These are phyloP conservation scores for Teinopalpus imperialis DNA, from an alignment of 2,888 invertebrate genomes.

Conservation along the genomic window DNA sequence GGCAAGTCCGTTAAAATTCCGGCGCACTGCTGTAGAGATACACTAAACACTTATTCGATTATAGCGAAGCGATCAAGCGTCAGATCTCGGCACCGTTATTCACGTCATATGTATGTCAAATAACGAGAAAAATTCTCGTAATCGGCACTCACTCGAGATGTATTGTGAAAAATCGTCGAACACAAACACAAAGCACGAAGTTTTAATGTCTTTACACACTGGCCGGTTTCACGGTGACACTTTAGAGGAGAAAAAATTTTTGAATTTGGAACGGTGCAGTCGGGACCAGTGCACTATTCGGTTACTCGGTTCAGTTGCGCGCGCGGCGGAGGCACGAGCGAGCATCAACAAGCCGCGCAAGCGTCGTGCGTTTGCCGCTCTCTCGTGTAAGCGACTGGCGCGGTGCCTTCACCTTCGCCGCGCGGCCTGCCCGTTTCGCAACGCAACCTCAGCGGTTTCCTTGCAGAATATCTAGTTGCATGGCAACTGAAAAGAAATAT, in stretches of 20 bases:
- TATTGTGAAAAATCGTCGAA: constrained; percentile 42
- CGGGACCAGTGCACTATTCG: constrained; percentile 30
- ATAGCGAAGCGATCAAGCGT: constrained; percentile 74
- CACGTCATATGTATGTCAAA: constrained; percentile 78
- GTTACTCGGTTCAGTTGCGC: constrained; percentile 34
- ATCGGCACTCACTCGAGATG: constrained; percentile 39
- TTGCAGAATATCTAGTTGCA: constrained; percentile 76
- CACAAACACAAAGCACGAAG: constrained; percentile 63
- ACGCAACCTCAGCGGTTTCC: constrained; percentile 64
- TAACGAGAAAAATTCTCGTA: constrained; percentile 64
- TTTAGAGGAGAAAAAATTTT: constrained; percentile 32
- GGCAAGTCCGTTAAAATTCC: constrained; percentile 80
- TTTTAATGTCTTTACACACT: constrained; percentile 36
- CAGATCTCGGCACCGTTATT: constrained; percentile 73
- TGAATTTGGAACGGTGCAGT: constrained; percentile 46
- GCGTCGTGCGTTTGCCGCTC: constrained; percentile 57
- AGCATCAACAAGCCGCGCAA: constrained; percentile 34
- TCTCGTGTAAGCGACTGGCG: constrained; percentile 72
- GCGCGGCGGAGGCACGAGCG: constrained; percentile 38
- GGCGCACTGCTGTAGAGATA: constrained; percentile 68
- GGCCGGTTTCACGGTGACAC: constrained; percentile 41
- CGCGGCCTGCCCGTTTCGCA: constrained; percentile 51
- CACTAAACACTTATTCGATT: constrained; percentile 73
- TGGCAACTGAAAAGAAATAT: constrained; percentile 64
- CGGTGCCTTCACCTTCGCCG: constrained; percentile 50